These are phyloP conservation scores for Timema podura DNA, from an alignment of 2,888 invertebrate genomes.

Conservation along the genomic window DNA sequence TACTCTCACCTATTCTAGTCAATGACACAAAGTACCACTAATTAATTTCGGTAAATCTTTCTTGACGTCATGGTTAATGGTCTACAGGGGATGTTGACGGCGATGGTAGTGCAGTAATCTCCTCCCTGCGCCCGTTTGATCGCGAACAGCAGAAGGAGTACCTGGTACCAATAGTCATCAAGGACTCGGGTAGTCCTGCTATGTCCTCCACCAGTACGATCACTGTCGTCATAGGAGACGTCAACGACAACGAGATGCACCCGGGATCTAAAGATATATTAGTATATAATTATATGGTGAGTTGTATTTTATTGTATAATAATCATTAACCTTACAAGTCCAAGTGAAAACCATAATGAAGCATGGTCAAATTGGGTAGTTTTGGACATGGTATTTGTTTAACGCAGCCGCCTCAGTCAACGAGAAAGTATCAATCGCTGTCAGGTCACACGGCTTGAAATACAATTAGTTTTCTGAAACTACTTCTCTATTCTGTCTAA, in stretches of 20 bases:
- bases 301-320: too few relatives aligned
- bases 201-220: constrained; percentile 52
- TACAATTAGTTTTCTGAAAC: too few relatives aligned
- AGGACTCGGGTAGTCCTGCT: constrained; percentile 52
- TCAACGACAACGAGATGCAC: constrained; percentile 56
- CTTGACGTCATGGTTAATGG: background rate
- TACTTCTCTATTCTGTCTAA: too few relatives aligned
- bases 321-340: too few relatives aligned
- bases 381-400: too few relatives aligned
- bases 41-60: background rate
- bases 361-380: too few relatives aligned
- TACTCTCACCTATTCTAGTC: too few relatives aligned
- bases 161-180: constrained; percentile 54
- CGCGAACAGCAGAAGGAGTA: constrained; percentile 52
- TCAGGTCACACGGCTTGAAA: too few relatives aligned
- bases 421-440: too few relatives aligned
- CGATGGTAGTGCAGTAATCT: constrained; percentile 53
- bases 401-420: too few relatives aligned
- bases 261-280: constrained; percentile 55
- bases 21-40: too few relatives aligned
- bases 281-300: constrained; percentile 55
- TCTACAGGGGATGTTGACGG: constrained; percentile 38
- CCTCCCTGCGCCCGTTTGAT: constrained; percentile 50
- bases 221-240: constrained; percentile 55
- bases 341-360: too few relatives aligned